These are phyloP conservation scores for Chrysoperla carnea DNA, from an alignment of 1,140 invertebrate genomes.

Conservation along the genomic window DNA sequence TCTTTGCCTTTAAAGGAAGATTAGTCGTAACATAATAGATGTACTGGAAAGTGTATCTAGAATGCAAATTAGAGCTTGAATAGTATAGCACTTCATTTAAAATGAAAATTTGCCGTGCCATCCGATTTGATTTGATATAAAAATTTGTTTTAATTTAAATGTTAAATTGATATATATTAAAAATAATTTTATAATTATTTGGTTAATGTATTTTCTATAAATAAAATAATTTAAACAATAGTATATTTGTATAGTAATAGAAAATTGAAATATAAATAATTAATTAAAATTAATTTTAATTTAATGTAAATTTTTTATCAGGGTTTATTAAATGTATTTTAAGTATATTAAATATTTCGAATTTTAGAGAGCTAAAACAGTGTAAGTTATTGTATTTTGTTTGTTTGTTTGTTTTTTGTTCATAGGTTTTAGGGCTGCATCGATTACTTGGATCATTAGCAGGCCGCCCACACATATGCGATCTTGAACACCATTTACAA, in stretches of 20 bases:
- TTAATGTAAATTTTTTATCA: slow-evolving; percentile 28
- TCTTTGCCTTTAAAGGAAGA: slow-evolving; percentile 37
- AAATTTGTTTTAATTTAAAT: slow-evolving; percentile 28
- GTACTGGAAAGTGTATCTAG: slow-evolving; percentile 46
- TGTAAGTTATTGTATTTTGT: no score
- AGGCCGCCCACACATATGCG: no score
- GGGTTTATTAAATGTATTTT: slow-evolving; percentile 29
- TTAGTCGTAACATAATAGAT: slow-evolving; percentile 58
- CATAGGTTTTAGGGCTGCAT: no score
- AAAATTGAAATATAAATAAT: slow-evolving; percentile 33
- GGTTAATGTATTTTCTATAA: slow-evolving; percentile 35
- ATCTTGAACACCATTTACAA: no score
- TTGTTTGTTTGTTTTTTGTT: no score
- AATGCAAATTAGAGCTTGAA: slow-evolving; percentile 35
- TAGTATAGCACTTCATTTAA: slow-evolving; percentile 52
- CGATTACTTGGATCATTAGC: no score
- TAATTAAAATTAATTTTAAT: slow-evolving; percentile 31
- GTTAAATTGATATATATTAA: slow-evolving; percentile 27
- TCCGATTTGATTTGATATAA: slow-evolving; percentile 28
- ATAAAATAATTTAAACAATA: slow-evolving; percentile 33
- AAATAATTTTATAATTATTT: no score
- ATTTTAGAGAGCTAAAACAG: slow-evolving; percentile 23
- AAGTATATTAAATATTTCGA: slow-evolving; percentile 24
- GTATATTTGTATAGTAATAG: slow-evolving; percentile 40
- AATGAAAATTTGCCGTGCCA: slow-evolving; percentile 29